phyloP scores from a whole-genome alignment of 2,888 invertebrate species.

The Ectemnius continuus region DNA sequence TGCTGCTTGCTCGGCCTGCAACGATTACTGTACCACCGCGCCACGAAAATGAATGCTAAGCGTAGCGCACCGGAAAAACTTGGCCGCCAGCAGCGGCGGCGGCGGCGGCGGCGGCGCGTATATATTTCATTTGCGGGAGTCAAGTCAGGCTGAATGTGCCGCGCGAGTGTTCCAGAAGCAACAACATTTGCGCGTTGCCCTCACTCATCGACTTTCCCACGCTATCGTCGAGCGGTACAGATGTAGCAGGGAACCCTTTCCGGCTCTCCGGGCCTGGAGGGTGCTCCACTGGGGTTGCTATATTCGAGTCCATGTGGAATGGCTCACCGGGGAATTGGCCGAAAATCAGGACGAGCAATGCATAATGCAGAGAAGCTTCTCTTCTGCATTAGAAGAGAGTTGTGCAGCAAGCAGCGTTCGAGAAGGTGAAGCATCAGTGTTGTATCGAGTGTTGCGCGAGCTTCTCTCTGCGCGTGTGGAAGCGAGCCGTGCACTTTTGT shows the following conservation, averaged over 20 bases:
- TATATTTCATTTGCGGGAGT: background rate
- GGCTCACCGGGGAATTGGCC: slow-evolving; percentile 49
- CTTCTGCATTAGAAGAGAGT: slow-evolving; percentile 43
- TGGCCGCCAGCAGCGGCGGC: no score
- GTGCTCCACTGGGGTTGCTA: slow-evolving; percentile 25
- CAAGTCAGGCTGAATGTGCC: background rate
- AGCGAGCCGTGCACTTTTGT: slow-evolving; percentile 15
- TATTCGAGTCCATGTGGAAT: slow-evolving; percentile 26
- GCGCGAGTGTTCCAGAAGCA: slow-evolving; percentile 10
- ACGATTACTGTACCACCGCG: no score
- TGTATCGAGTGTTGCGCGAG: slow-evolving; percentile 44
- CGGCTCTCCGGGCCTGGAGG: slow-evolving; percentile 12
- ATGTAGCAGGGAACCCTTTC: slow-evolving; percentile 50
- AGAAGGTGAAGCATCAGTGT: slow-evolving; percentile 52
- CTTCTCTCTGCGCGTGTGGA: slow-evolving; percentile 12
- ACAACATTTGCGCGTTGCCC: background rate
- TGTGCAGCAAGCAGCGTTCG: slow-evolving; percentile 28
- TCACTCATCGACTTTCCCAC: slow-evolving; percentile 48
- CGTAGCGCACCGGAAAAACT: no score
- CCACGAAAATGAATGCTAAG: no score
- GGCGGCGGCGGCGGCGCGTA: no score
- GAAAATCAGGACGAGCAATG: slow-evolving; percentile 42
- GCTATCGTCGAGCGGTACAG: slow-evolving; percentile 53
- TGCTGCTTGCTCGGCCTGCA: no score
- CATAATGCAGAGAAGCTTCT: slow-evolving; percentile 42